Evolutionary conservation across 2,797 vertebrate genomes (phyloP), one percentile per base, ranked within the genome.

Genomic region (Coccyzus lansbergi): DNA sequence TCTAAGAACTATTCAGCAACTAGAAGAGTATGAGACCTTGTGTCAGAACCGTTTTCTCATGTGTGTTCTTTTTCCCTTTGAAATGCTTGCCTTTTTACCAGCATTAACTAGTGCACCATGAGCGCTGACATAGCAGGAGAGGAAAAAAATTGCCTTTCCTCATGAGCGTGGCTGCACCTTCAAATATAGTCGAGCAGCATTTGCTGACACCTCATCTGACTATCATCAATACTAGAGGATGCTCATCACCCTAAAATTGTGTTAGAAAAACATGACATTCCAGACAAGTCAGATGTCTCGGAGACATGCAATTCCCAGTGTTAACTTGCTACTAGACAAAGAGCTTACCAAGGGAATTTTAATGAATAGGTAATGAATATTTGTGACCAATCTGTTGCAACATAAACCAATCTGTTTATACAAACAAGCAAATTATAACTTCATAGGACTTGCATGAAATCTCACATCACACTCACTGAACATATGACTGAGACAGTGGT

Each of bases 171-270:
- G 60, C n/a, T 86, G 74, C 15, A 42, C 29, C 48, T 86, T 52
- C 31, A 67, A 56, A 58, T 0, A 0, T 15, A 42, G 46, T 72
- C 65, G 75, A 75, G 55, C 0, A 0, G 48, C 55, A 51, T 24
- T 3, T 71, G 55, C 56, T 68, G 71, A 36, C 20, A 36, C 44
- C 12, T 76, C 56, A 56, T n/a, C 56, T 11, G 33, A 40, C 26
- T 56, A 38, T 11, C 53, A 56, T 7, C 52, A 76, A 1, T 9
- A 5, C 15, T 18, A 62, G 36, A 60, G 49, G 34, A 84, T 12
- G 13, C 15, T 69, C 55, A 38, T 6, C 5, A 4, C 25, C 33
- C 63, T 52, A 36, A 24, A 86, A 62, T 0, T 28, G 40, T 4
- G 12, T 25, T 8, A 42, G 46, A 60, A 89, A 87, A 53, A 19